Percentiles rank a stretch among this genome's conserved stretches.
Conservation (phyloP, 2,113 vertebrate genomes). For the Eulacestoma nigropectus region DNA sequence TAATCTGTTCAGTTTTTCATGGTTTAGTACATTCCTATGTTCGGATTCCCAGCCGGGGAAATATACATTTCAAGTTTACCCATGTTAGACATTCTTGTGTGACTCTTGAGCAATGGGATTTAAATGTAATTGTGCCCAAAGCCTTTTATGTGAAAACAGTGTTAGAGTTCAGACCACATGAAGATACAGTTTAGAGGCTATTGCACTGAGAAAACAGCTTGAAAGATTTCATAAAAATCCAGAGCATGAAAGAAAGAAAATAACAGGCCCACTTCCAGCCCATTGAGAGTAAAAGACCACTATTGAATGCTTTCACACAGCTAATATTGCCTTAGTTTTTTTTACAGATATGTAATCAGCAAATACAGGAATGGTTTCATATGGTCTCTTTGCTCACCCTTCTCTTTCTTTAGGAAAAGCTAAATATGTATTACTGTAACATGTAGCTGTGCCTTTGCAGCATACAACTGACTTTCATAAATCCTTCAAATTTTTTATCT, state of each 20-base stretch:
- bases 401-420: not conserved
- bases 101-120: not conserved
- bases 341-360: not conserved
- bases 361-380: not conserved
- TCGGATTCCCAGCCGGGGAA: not conserved
- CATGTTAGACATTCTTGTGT: not conserved
- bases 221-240: not conserved
- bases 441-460: not conserved
- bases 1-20: not conserved
- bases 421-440: not conserved
- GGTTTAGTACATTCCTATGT: not conserved
- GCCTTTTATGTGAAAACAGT: not conserved
- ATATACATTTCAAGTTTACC: not conserved
- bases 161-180: not conserved
- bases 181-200: not conserved
- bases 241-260: not conserved
- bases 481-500: not conserved
- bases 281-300: not conserved
- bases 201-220: not conserved
- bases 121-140: not conserved
- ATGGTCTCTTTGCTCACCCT: not conserved
- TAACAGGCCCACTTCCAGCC: not conserved
- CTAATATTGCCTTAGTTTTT: not conserved
- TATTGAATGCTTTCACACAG: not conserved
- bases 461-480: not conserved